Evolutionary conservation across 1,140 invertebrate genomes (phyloP).

Genomic region (Mizuhopecten yessoensis): DNA sequence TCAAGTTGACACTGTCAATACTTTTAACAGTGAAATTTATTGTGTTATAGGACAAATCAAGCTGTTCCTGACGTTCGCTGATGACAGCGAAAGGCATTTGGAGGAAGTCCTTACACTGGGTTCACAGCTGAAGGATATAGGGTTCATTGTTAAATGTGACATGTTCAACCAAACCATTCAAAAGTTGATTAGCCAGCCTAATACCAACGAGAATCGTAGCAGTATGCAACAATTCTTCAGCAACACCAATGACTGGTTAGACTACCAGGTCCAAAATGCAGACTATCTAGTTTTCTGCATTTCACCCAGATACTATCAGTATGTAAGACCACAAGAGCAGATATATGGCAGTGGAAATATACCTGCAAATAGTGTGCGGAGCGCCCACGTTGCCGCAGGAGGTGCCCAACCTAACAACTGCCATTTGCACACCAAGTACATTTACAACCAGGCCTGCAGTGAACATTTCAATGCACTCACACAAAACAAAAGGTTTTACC

Average conservation of each 20-base stretch:
- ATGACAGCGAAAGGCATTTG: not conserved
- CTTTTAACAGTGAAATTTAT: too few species aligned
- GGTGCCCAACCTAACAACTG: not conserved
- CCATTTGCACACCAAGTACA: constrained; percentile 1
- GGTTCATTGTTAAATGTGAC: not conserved
- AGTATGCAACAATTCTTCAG: not conserved
- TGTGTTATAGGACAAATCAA: not conserved
- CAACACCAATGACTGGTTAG: not conserved
- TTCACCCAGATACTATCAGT: not conserved
- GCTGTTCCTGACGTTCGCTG: not conserved
- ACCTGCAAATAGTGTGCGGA: too few species aligned
- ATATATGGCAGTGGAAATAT: too few species aligned
- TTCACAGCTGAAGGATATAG: not conserved
- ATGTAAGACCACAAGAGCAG: not conserved
- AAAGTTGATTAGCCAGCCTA: not conserved
- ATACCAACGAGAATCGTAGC: not conserved
- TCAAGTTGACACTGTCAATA: too few species aligned
- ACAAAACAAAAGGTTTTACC: constrained; percentile 2
- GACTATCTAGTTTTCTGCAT: not conserved
- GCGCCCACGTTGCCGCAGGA: not conserved
- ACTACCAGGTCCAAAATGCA: not conserved
- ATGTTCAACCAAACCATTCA: constrained; percentile 3
- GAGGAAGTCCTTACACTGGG: not conserved
- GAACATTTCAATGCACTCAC: not conserved
- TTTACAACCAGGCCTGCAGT: not conserved